Conservation (phyloP, 2,888 invertebrate species). For the Mechanitis mazaeus region DNA sequence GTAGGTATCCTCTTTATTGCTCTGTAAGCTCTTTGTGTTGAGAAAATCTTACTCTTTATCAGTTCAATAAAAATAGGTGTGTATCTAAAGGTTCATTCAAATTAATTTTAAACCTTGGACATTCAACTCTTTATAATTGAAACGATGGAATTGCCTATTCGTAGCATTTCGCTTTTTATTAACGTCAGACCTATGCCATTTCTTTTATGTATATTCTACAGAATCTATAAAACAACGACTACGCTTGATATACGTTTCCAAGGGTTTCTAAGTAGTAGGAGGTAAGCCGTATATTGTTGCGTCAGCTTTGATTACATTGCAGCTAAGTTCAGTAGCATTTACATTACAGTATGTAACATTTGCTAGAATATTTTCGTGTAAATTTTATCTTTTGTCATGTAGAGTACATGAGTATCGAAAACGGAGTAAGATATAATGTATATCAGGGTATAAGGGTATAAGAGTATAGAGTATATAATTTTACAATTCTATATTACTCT, state of each 20-base stretch:
- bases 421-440: too few species aligned
- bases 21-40: too few species aligned
- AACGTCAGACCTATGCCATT: slow-evolving; percentile 1
- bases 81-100: background rate
- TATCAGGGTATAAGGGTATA: too few species aligned
- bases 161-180: slow-evolving; percentile 17
- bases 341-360: background rate
- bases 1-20: too few species aligned
- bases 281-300: slow-evolving; percentile 19
- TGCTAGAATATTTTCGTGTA: too few species aligned
- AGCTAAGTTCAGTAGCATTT: slow-evolving; percentile 6
- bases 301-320: slow-evolving; percentile 14
- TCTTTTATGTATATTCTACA: background rate
- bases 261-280: slow-evolving; percentile 25
- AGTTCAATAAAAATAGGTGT: background rate
- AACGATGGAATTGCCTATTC: slow-evolving; percentile 7
- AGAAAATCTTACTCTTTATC: too few species aligned
- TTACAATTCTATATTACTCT: too few species aligned
- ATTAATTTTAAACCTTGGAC: background rate
- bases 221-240: slow-evolving; percentile 2
- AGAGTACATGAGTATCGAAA: too few species aligned
- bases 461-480: too few species aligned
- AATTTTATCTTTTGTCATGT: too few species aligned
- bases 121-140: background rate
- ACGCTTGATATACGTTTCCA: slow-evolving; percentile 7